Evolutionary conservation across 2,113 vertebrate genomes (phyloP).

Genomic region (Cromileptes altivelis): DNA sequence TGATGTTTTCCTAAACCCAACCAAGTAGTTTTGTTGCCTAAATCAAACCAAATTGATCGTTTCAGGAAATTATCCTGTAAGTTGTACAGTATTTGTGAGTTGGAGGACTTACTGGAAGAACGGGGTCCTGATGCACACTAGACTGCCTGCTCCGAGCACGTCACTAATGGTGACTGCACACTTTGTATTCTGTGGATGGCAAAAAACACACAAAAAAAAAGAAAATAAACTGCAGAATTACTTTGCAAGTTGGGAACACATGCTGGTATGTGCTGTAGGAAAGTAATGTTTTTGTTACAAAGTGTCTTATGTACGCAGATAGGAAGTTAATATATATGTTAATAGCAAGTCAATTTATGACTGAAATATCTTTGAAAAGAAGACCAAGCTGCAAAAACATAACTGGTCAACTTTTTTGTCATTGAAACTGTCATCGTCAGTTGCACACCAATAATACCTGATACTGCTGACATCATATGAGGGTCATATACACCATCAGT

Average conservation of each 20-base stretch:
- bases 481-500: constrained; percentile 32
- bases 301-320: neutral
- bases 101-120: neutral
- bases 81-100: no score
- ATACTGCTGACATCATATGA: constrained; percentile 4
- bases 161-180: neutral
- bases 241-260: neutral
- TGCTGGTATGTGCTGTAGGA: neutral
- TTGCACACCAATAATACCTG: neutral
- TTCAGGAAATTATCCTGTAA: no score
- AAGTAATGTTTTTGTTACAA: neutral
- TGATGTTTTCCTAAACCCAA: no score
- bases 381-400: no score
- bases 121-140: neutral
- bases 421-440: neutral
- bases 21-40: no score
- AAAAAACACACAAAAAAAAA: neutral
- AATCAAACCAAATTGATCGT: no score
- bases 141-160: neutral
- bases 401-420: neutral
- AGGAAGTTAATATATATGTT: neutral
- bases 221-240: neutral
- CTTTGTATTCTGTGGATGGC: neutral
- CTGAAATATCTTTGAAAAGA: neutral
- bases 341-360: neutral